Evolutionary conservation across 2,797 vertebrate species (phyloP).

Genomic region (Telmatherina bonti): DNA sequence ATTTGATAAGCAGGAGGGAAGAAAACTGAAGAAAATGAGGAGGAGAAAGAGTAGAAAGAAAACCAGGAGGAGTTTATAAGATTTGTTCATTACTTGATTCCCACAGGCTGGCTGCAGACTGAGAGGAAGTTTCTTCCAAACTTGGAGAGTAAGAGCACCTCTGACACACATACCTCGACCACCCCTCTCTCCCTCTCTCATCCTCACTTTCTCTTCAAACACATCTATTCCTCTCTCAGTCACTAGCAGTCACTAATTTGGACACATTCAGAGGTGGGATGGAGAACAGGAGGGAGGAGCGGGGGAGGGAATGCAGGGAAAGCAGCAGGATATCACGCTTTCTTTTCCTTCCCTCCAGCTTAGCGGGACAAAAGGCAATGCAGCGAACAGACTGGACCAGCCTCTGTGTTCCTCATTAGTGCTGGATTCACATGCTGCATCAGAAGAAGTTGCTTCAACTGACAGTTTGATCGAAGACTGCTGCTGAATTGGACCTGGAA

Average conservation of each 20-base stretch:
- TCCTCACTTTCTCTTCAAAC: conserved; percentile 19
- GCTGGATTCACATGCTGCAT: conserved; percentile 32
- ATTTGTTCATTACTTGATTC: conserved; percentile 41
- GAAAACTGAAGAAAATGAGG: conserved; percentile 10
- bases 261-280: conserved; percentile 50
- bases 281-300: conserved; percentile 30
- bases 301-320: conserved; percentile 38
- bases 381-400: conserved; percentile 22
- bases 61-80: conserved; percentile 31
- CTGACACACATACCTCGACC: conserved; percentile 35
- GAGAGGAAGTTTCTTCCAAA: conserved; percentile 55
- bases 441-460: conserved; percentile 45
- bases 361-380: conserved; percentile 35
- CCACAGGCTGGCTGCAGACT: conserved; percentile 31
- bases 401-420: conserved; percentile 14
- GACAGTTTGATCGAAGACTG: conserved; percentile 11
- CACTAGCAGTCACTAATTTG: conserved; percentile 52
- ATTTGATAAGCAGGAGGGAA: conserved; percentile 49
- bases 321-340: conserved; percentile 55
- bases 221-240: conserved; percentile 26
- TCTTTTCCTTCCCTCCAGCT: conserved; percentile 59
- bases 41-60: conserved; percentile 17
- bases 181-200: conserved; percentile 12
- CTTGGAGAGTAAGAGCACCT: conserved; percentile 45
- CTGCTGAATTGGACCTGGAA: conserved; percentile 39